Evolutionary conservation across 1,140 invertebrate genomes (phyloP).

Genomic region (Drosophila sproati): DNA sequence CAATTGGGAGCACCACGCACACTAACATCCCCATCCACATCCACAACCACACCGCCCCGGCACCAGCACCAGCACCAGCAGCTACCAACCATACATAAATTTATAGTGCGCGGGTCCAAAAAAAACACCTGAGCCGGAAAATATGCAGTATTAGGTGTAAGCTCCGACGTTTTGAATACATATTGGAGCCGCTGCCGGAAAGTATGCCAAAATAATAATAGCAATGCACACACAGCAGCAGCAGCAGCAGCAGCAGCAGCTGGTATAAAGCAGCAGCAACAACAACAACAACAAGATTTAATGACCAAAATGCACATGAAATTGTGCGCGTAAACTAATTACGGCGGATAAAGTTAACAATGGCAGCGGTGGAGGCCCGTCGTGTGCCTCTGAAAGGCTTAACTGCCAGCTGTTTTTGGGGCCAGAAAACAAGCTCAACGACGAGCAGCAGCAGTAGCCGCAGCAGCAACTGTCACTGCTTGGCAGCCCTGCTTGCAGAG

Average conservation of each 20-base stretch:
- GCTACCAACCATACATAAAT: conserved; percentile 36
- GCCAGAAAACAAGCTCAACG: conserved; percentile 48
- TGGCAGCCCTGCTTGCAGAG: not conserved
- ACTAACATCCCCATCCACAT: conserved; percentile 13
- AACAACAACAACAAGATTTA: conserved; percentile 57
- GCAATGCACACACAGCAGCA: conserved; percentile 52
- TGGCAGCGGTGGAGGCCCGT: conserved; percentile 32
- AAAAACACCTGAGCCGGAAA: conserved; percentile 65
- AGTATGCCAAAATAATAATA: conserved; percentile 78
- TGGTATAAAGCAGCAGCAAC: conserved; percentile 15
- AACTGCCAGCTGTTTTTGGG: conserved; percentile 38
- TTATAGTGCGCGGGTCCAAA: conserved; percentile 63
- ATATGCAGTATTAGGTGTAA: conserved; percentile 59
- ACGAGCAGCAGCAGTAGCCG: conserved; percentile 1
- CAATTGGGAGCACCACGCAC: conserved; percentile 65
- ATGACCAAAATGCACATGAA: conserved; percentile 81
- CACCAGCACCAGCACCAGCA: not conserved
- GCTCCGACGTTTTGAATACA: conserved; percentile 54
- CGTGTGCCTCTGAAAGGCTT: conserved; percentile 52
- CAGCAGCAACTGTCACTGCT: conserved; percentile 29
- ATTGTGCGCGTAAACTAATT: conserved; percentile 82
- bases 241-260: conserved; percentile 31
- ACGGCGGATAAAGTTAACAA: conserved; percentile 81
- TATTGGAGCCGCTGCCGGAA: conserved; percentile 48
- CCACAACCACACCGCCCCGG: not conserved